Conservation (phyloP, 2,113 vertebrate species). For the Montifringilla adamsi region DNA sequence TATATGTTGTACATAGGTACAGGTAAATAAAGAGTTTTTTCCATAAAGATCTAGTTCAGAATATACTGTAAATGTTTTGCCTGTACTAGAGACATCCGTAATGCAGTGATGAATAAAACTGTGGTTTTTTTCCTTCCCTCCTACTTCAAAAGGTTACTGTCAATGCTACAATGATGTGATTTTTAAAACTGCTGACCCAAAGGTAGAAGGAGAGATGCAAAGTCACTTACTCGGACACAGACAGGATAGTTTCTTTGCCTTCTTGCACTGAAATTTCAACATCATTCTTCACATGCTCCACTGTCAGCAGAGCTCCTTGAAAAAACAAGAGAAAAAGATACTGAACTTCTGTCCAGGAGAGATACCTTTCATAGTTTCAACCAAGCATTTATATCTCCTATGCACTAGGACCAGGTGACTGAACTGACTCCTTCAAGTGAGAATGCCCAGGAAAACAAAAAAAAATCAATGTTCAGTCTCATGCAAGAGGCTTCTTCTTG, state of each 20-base stretch:
- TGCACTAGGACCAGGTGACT: neutral
- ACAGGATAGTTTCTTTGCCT: slow-evolving; percentile 90
- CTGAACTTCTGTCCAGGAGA: slow-evolving; percentile 2
- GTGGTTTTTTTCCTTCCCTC: neutral
- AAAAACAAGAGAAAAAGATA: neutral
- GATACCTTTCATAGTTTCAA: neutral
- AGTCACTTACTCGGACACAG: slow-evolving; percentile 88
- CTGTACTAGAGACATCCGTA: neutral
- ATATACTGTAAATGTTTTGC: neutral
- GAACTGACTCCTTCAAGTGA: neutral
- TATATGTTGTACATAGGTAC: neutral
- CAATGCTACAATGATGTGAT: slow-evolving; percentile 8
- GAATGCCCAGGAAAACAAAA: neutral
- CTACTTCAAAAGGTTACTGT: slow-evolving; percentile 22
- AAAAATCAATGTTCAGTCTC: neutral
- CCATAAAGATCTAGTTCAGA: neutral
- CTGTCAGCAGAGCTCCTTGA: slow-evolving; percentile 86
- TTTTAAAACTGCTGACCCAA: slow-evolving; percentile 49
- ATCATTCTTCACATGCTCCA: slow-evolving; percentile 87
- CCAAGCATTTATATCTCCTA: neutral
- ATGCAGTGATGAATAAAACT: neutral
- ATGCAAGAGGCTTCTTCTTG: neutral
- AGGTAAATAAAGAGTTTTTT: neutral
- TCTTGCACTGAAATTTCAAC: slow-evolving; percentile 86
- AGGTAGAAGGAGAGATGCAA: slow-evolving; percentile 40